Conservation (phyloP, 2,797 vertebrate species). For the Caiman crocodilus region DNA sequence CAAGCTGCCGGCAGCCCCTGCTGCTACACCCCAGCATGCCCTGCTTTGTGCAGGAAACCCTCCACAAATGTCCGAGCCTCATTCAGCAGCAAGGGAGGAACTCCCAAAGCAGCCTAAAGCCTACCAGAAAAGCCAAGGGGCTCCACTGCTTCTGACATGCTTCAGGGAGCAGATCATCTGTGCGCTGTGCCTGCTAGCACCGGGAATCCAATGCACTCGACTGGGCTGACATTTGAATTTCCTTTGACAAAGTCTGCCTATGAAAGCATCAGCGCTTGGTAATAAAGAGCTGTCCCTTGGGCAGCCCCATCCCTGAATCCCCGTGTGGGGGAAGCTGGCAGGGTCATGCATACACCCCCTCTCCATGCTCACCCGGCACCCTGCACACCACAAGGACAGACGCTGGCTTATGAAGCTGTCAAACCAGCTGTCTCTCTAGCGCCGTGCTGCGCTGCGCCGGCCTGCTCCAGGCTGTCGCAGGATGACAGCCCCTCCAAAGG, state of each 20-base stretch:
- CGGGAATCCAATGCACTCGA: conserved; percentile 60
- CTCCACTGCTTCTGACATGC: not conserved
- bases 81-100: not conserved
- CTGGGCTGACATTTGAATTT: conserved; percentile 2
- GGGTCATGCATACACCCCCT: not conserved
- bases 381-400: not conserved
- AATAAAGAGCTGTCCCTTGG: conserved; percentile 52
- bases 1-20: not conserved
- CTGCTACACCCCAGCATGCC: not conserved
- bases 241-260: conserved; percentile 52
- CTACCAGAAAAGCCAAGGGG: not conserved
- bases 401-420: not conserved
- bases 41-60: not conserved
- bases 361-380: not conserved
- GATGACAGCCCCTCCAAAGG: not conserved
- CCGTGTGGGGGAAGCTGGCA: not conserved
- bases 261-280: conserved; percentile 49
- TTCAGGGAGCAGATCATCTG: conserved; percentile 5
- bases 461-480: not conserved
- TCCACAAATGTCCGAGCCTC: fast-evolving
- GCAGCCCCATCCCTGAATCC: not conserved
- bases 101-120: not conserved
- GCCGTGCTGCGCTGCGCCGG: not conserved
- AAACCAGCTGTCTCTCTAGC: not conserved
- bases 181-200: not conserved